A percentile compares a stretch with the other conserved stretches of the same genome.
Conservation (phyloP, 2,113 vertebrate species). For the Egretta garzetta region DNA sequence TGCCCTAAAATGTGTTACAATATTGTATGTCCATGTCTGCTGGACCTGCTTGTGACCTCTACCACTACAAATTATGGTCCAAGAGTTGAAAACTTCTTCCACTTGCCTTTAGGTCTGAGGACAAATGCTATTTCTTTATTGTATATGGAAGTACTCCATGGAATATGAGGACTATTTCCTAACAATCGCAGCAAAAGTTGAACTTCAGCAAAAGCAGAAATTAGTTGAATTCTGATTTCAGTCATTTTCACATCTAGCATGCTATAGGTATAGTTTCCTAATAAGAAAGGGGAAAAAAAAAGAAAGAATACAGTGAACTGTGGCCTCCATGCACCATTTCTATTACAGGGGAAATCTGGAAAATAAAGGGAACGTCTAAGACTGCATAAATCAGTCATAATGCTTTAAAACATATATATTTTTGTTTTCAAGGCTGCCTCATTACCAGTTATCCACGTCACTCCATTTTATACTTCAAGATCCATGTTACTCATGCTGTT, state of each 20-base stretch:
- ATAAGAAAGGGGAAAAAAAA: background rate
- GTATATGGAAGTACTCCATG: background rate
- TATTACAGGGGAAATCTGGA: background rate
- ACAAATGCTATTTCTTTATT: background rate
- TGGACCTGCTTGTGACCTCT: background rate
- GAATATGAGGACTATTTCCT: background rate
- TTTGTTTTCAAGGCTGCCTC: background rate
- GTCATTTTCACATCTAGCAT: background rate
- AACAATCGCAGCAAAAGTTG: background rate
- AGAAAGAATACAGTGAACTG: background rate
- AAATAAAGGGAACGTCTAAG: background rate
- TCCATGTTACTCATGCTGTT: background rate
- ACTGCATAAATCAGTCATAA: background rate
- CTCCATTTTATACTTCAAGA: background rate
- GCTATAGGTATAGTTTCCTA: background rate
- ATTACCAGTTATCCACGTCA: background rate
- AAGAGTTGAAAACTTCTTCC: background rate
- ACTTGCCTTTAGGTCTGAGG: background rate
- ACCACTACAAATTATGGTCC: accelerated
- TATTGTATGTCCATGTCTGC: background rate
- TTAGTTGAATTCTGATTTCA: background rate
- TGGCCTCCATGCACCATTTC: background rate
- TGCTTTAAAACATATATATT: background rate
- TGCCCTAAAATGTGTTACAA: background rate
- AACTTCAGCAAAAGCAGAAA: background rate